A percentile compares a stretch with the other conserved stretches of the same genome.
Evolutionary conservation across 2,888 invertebrate species (phyloP).

Genomic region (Atrina japonica): DNA sequence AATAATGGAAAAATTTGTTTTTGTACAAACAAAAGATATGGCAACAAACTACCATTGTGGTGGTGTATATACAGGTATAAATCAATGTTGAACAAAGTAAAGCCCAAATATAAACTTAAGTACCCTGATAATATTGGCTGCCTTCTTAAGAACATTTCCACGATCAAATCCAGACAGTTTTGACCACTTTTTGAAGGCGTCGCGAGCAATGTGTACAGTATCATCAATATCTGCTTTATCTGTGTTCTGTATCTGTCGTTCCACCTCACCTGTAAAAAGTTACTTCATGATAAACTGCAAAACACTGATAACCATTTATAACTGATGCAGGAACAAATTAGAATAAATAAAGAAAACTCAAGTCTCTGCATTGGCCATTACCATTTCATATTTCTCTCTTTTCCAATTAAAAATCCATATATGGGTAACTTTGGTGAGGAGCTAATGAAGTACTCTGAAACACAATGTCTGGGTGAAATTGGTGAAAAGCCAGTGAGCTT

Average conservation of each 20-base stretch:
- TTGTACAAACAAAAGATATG: not conserved
- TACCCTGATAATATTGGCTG: constrained; percentile 80
- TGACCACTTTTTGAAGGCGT: constrained; percentile 81
- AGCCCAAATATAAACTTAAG: too few relatives aligned
- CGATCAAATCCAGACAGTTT: constrained; percentile 80
- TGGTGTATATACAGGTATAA: too few relatives aligned
- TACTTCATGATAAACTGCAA: too few relatives aligned
- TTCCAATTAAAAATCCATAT: too few relatives aligned
- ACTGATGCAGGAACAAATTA: not conserved
- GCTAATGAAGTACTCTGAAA: too few relatives aligned
- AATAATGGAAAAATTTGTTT: not conserved
- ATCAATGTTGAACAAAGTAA: too few relatives aligned
- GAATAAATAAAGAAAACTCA: not conserved
- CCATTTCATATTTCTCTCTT: too few relatives aligned
- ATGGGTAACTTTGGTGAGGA: too few relatives aligned
- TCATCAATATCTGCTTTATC: constrained; percentile 79
- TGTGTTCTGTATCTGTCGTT: constrained; percentile 61
- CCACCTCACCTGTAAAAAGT: constrained; percentile 63
- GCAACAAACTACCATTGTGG: too few relatives aligned
- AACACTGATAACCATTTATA: not conserved
- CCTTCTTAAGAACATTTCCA: constrained; percentile 80
- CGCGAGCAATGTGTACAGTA: constrained; percentile 79
- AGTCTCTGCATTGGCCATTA: too few relatives aligned
- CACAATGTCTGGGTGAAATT: too few relatives aligned
- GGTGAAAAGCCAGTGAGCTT: too few relatives aligned